These are phyloP conservation scores for Diadumene lineata DNA, from an alignment of 92 coral and sea anemone species.

Conservation along the genomic window DNA sequence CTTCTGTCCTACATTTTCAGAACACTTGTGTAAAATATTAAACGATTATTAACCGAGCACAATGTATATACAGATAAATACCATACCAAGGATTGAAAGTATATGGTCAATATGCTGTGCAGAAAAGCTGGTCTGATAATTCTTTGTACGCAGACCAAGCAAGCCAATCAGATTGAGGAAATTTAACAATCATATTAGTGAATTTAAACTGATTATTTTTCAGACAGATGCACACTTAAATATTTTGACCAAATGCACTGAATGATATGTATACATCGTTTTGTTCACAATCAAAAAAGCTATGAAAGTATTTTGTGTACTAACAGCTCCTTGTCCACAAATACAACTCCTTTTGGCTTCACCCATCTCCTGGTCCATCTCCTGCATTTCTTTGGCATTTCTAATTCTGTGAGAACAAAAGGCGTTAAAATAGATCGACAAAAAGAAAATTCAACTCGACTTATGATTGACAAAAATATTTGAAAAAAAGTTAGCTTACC, in stretches of 20 bases:
- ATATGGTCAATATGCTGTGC: no score
- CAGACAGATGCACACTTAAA: no score
- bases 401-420: no score
- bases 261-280: background rate
- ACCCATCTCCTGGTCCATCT: background rate
- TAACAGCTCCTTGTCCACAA: background rate
- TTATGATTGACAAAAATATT: background rate
- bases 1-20: background rate
- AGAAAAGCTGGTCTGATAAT: no score
- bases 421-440: no score
- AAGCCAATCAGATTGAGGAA: no score
- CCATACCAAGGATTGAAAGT: no score
- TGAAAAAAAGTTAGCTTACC: background rate
- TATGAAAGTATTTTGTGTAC: background rate
- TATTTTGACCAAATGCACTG: background rate
- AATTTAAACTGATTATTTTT: no score
- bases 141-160: no score
- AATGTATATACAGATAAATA: no score
- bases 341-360: background rate
- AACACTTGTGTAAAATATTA: background rate
- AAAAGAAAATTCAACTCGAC: background rate
- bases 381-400: background rate
- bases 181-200: no score
- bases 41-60: no score
- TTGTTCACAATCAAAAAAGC: background rate